Percentiles rank a stretch among this genome's conserved stretches.
phyloP scores from a whole-genome alignment of 64 coral and sea anemone species.

The Trachythela sp. region DNA sequence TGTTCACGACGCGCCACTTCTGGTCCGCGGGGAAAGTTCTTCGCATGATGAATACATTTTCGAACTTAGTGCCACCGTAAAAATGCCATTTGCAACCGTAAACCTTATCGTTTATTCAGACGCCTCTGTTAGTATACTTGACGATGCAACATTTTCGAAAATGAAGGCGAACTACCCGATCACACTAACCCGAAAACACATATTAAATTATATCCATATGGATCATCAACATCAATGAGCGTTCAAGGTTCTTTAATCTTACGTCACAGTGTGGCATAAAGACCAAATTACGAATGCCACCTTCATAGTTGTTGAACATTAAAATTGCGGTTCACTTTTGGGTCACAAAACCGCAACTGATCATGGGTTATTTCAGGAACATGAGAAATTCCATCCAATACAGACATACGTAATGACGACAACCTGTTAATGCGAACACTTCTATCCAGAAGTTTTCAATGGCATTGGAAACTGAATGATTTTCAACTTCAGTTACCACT shows the following conservation, averaged over 20 bases:
- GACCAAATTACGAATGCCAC: background rate
- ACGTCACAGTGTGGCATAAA: background rate
- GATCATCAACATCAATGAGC: background rate
- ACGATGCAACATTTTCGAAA: background rate
- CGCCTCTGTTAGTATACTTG: constrained; percentile 5
- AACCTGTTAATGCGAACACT: background rate
- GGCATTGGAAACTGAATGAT: constrained; percentile 35
- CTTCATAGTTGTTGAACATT: background rate
- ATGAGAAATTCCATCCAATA: background rate
- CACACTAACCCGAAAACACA: background rate
- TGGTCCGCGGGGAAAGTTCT: background rate
- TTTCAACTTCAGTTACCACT: constrained; percentile 34
- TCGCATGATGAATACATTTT: constrained; percentile 26
- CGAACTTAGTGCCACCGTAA: background rate
- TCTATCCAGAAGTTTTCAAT: constrained; percentile 26
- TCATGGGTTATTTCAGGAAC: background rate
- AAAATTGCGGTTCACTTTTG: background rate
- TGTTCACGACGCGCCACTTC: background rate
- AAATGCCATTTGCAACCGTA: background rate
- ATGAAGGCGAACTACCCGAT: background rate
- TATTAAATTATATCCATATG: background rate
- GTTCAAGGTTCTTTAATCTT: background rate
- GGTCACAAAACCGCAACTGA: background rate
- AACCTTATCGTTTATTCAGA: background rate
- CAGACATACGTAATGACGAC: background rate